Conservation (phyloP, 2,797 vertebrate genomes). For the Gymnoscopelus microlampas region DNA sequence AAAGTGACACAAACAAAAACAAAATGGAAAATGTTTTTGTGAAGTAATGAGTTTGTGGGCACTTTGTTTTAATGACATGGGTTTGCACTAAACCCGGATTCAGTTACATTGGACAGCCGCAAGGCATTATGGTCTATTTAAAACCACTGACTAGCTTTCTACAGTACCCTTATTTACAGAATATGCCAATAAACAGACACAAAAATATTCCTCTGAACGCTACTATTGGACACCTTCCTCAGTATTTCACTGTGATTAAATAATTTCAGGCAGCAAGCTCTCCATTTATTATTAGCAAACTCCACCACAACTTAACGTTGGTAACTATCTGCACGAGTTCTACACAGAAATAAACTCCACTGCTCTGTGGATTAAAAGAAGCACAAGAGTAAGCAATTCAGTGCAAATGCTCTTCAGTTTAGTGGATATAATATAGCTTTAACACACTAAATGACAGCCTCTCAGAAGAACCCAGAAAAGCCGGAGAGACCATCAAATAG, state of each 20-base stretch:
- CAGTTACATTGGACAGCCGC: too few relatives aligned
- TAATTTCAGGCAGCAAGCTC: not conserved
- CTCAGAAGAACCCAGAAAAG: slow-evolving; percentile 32
- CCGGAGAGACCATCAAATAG: slow-evolving; percentile 25
- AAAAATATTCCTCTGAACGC: not conserved
- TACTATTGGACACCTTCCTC: not conserved
- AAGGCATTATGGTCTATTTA: too few relatives aligned
- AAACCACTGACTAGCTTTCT: too few relatives aligned
- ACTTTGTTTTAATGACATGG: too few relatives aligned
- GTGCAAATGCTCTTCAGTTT: slow-evolving; percentile 5
- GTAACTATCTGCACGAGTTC: not conserved
- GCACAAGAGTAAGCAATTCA: not conserved
- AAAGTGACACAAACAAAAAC: too few relatives aligned
- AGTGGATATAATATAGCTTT: slow-evolving; percentile 22
- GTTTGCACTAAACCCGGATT: too few relatives aligned
- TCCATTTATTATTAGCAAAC: not conserved
- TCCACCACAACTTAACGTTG: not conserved
- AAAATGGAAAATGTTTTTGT: too few relatives aligned
- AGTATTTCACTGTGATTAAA: slow-evolving; percentile 1
- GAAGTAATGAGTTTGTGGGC: too few relatives aligned
- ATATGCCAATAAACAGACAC: too few relatives aligned
- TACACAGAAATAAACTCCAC: not conserved
- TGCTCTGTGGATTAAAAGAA: not conserved
- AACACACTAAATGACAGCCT: slow-evolving; percentile 32
- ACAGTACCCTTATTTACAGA: too few relatives aligned